Conservation (phyloP, 2,113 vertebrate species). For the Hoplias malabaricus region DNA sequence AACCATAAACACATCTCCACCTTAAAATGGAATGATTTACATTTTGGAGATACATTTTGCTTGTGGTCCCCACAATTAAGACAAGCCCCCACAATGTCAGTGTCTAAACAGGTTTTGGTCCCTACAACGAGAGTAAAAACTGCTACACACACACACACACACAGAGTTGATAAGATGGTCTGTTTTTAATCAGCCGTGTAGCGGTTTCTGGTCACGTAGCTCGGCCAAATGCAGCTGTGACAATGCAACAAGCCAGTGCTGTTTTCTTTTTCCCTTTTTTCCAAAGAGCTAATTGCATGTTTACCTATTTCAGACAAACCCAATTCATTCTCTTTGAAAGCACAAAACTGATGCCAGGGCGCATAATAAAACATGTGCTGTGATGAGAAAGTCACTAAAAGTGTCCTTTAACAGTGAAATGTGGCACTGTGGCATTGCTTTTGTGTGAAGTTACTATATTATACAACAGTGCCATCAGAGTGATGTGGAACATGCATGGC, state of each 20-base stretch:
- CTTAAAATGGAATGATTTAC: too few relatives aligned
- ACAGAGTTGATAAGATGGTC: conserved; percentile 2
- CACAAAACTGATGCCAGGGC: background rate
- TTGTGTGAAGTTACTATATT: background rate
- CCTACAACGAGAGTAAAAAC: too few relatives aligned
- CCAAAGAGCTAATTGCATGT: conserved; percentile 33
- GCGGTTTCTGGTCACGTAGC: conserved; percentile 22
- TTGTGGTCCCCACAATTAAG: too few relatives aligned
- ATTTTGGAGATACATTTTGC: too few relatives aligned
- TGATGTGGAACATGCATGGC: background rate
- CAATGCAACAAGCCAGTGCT: conserved; percentile 19
- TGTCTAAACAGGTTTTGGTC: too few relatives aligned
- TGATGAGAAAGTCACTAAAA: background rate
- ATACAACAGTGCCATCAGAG: background rate
- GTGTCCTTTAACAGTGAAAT: background rate
- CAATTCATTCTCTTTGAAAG: conserved; percentile 26
- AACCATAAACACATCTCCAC: too few relatives aligned
- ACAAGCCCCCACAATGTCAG: too few relatives aligned
- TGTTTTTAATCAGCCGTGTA: conserved; percentile 21
- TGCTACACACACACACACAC: background rate
- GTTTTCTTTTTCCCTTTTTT: background rate
- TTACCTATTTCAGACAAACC: conserved; percentile 26
- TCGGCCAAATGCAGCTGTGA: conserved; percentile 29
- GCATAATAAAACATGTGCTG: background rate
- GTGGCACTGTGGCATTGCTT: background rate